Percentiles rank a stretch among this genome's conserved stretches.
Conservation (phyloP, 2,888 invertebrate species). For the Zaprionus lineosus region DNA sequence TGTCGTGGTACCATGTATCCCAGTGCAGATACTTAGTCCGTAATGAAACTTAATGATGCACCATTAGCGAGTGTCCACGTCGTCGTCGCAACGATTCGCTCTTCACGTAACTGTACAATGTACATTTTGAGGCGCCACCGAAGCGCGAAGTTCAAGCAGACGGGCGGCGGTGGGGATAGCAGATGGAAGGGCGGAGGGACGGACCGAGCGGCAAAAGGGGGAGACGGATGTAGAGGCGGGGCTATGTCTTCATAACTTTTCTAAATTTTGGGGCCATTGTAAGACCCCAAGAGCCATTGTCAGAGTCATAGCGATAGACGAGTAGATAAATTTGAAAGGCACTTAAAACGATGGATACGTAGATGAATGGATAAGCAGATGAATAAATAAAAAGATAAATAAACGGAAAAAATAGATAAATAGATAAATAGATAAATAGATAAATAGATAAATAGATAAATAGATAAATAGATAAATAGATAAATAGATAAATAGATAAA, state of each 20-base stretch:
- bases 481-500: no score
- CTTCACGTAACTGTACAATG: constrained; percentile 55
- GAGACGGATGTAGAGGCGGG: no score
- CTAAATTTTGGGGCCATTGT: neutral
- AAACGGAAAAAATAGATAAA: no score
- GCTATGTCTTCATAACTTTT: neutral
- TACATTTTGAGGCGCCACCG: constrained; percentile 60
- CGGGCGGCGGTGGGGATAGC: neutral
- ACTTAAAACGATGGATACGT: no score
- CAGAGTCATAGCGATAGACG: constrained; percentile 27
- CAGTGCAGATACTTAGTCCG: constrained; percentile 20
- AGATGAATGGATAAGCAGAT: no score
- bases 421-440: no score
- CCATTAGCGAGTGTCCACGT: constrained; percentile 68
- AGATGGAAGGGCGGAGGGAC: no score
- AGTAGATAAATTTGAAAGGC: no score
- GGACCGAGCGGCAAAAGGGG: neutral
- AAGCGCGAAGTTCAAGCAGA: constrained; percentile 59
- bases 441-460: no score
- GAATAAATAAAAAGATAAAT: no score
- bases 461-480: no score
- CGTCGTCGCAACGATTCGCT: constrained; percentile 25
- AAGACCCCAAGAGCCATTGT: constrained; percentile 19
- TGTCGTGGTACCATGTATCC: constrained; percentile 5
- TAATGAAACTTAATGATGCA: constrained; percentile 76